Base-by-base conservation (phyloP, 2,113 vertebrate genomes). In the Thermophis baileyi region DNA sequence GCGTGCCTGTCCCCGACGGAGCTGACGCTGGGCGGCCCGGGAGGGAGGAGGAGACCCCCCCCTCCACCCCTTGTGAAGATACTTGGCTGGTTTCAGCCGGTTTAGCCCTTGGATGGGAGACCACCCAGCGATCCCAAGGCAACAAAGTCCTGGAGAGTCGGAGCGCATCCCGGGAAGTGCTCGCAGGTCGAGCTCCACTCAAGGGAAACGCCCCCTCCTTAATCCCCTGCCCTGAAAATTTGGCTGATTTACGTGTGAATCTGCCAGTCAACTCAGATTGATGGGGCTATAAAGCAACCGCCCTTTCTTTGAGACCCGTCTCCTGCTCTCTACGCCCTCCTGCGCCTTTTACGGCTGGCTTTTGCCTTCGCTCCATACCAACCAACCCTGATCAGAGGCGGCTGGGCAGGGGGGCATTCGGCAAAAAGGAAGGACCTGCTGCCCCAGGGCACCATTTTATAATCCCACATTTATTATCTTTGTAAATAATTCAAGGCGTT, bases 81-180 rank as follows among this genome's bases (percentile, higher is more conserved):
- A 1, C 16, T 20, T 6, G 16, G 69, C 1, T 35, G 16, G 6
- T 14, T 18, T n/a, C 16, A 1, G 2, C 16, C 16, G 20, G n/a
- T 40, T 74, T 40, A 20, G n/a, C 6, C n/a, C 69, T 7, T 20
- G 69, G 69, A 81, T 20, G 16, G 69, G 69, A 81, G 69, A 40
- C 69, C 69, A 20, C n/a, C 16, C 18, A 40, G 69, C n/a, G n/a
- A 81, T 81, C 69, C 69, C 69, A 3, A 14, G 2, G n/a, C 30
- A 16, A 27, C 60, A 4, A 6, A 63, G 10, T 30, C 10, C 27
- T 30, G 51, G 51, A 3, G 16, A 53, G 51, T 18, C 16, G 14
- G 9, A 50, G 51, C 14, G 18, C 4, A 3, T 16, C 50, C 16
- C 11, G 12, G 50, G 51, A 18, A 53, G 18, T 3, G 25, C 8